Evolutionary conservation across 2,797 vertebrate species (phyloP).

Genomic region (Gymnodraco acuticeps): DNA sequence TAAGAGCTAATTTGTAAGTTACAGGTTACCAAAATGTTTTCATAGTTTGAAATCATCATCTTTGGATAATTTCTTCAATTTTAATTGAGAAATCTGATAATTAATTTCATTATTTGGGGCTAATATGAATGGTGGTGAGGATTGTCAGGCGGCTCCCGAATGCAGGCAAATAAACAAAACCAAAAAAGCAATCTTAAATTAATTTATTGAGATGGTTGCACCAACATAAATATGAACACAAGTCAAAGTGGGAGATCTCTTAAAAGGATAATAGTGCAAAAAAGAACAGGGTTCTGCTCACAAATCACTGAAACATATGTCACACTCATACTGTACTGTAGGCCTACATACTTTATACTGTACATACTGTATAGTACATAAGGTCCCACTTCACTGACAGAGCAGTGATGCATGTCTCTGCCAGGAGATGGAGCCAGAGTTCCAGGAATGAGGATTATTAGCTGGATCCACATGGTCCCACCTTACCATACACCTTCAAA

Average conservation of each 20-base stretch:
- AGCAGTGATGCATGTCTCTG: conserved; percentile 15
- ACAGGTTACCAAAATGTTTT: neutral
- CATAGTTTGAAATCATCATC: neutral
- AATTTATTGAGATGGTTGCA: neutral
- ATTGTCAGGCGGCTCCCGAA: neutral
- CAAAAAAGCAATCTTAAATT: neutral
- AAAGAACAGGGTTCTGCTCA: neutral
- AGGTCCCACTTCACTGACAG: neutral
- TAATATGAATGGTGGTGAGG: neutral
- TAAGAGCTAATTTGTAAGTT: neutral
- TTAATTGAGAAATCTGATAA: neutral
- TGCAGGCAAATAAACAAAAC: neutral
- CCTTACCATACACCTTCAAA: neutral
- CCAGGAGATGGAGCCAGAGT: conserved; percentile 73
- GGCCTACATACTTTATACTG: too few species aligned
- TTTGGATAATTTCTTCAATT: neutral
- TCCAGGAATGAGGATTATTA: conserved; percentile 5
- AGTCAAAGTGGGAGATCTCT: neutral
- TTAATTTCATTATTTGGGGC: neutral
- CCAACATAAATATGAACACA: neutral
- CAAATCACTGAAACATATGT: neutral
- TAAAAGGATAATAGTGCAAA: neutral
- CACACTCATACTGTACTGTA: too few species aligned
- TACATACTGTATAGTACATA: too few species aligned
- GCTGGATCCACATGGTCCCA: neutral